Base-by-base conservation (phyloP, 2,888 invertebrate species). In the Syrista parreyssii region DNA sequence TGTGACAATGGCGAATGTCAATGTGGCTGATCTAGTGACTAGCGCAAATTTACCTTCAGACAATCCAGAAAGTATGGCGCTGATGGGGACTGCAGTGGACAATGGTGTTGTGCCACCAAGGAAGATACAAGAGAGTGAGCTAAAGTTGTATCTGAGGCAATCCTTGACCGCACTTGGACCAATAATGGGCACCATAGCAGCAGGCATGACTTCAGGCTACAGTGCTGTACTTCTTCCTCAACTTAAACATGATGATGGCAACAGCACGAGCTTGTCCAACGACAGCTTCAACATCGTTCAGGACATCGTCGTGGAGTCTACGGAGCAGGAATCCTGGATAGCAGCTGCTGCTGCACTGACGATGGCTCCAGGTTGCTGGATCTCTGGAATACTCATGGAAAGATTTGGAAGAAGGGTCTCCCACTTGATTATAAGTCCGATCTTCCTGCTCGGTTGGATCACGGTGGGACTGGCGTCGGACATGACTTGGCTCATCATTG, bases 191-290 rank as follows among this genome's bases (percentile, higher is more conserved):
- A 93, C 94, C 1, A 91, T 94, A 81, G 92, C 93, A 1, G 91
- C 93, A 0, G 95, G 95, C 1, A 93, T 95, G 86, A 94, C 94
- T 0, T 93, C 93, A 0, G 95, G 95, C 0, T 95, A 94, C 88
- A 95, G 95, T 2, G 94, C 94, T 1, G 93, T 95, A 34, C 88
- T 95, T 55, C 89, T 95, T 74, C 95, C 95, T 0, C 95, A 95
- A 86, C 91, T 95, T 23, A 88, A 91, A 75, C 85, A 89, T 1
- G 89, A 91, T 0, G 89, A 89, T 68, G 92, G 92, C 74, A 31
- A 11, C 11, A 1, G 30, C n/a, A 75, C 71, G 32, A 68, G n/a
- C 23, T 94, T 93, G 92, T 95, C 76, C 92, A 95, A 85, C 95
- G 95, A 4, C 90, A 92, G 78, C 93, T 0, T 91, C 92, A 79